phyloP scores from a whole-genome alignment of 2,888 invertebrate species.

The Cloeon dipterum region DNA sequence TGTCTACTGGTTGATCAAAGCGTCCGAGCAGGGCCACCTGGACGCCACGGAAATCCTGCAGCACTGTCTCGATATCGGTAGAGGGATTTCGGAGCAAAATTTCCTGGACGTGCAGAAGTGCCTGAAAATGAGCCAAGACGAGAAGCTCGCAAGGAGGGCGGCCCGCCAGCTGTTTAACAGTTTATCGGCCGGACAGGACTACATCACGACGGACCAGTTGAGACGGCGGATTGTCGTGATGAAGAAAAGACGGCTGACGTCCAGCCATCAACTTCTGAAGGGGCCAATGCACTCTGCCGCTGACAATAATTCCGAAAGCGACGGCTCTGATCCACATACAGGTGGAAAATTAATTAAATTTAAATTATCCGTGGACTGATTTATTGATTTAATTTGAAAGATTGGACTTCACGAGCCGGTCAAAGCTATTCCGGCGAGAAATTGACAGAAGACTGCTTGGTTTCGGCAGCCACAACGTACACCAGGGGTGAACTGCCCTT shows the following conservation, averaged over 20 bases:
- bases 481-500: constrained; percentile 55
- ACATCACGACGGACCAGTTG: constrained; percentile 62
- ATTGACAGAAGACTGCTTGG: constrained; percentile 55
- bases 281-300: too few relatives aligned
- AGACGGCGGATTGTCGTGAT: constrained; percentile 27
- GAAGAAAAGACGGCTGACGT: too few relatives aligned
- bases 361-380: too few relatives aligned
- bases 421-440: constrained; percentile 35
- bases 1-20: constrained; percentile 77
- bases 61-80: constrained; percentile 45
- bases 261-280: too few relatives aligned
- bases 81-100: constrained; percentile 42
- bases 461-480: constrained; percentile 59
- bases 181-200: constrained; percentile 64
- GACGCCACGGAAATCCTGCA: constrained; percentile 61
- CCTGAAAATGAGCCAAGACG: constrained; percentile 60
- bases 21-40: constrained; percentile 75
- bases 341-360: too few relatives aligned
- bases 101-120: constrained; percentile 52
- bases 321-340: too few relatives aligned
- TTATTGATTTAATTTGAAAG: too few relatives aligned
- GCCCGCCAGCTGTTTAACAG: constrained; percentile 71
- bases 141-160: constrained; percentile 69
- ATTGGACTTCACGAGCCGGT: constrained; percentile 21
- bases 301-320: too few relatives aligned